Evolutionary conservation across 2,888 invertebrate species (phyloP).

Genomic region (Baronia brevicornis): DNA sequence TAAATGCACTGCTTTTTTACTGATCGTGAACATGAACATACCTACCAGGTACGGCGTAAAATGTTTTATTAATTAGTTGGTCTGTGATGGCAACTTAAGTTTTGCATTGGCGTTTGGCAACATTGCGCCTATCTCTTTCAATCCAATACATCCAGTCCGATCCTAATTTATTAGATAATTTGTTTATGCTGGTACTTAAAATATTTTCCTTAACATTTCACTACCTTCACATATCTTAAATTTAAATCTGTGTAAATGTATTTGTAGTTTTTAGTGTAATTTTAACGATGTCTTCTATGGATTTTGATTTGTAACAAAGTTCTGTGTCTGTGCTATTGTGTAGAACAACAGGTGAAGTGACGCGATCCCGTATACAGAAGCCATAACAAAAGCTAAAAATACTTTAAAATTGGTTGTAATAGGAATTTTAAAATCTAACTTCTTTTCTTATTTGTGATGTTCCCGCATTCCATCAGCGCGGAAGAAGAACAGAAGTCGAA

Average conservation of each 20-base stretch:
- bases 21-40: too few species aligned
- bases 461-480: constrained; percentile 78
- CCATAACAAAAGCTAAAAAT: constrained; percentile 55
- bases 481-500: constrained; percentile 75
- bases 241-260: constrained; percentile 1
- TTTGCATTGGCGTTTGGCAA: too few species aligned
- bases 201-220: background rate
- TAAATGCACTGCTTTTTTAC: too few species aligned
- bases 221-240: constrained; percentile 4
- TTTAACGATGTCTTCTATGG: constrained; percentile 66
- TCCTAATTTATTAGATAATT: background rate
- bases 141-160: too few species aligned
- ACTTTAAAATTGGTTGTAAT: constrained; percentile 41
- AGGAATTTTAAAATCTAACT: constrained; percentile 51
- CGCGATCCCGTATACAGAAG: constrained; percentile 53
- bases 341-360: constrained; percentile 66
- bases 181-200: constrained; percentile 1
- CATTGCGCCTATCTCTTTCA: background rate
- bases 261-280: constrained; percentile 13
- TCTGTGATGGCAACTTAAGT: too few species aligned
- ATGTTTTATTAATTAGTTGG: too few species aligned
- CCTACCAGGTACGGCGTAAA: too few species aligned
- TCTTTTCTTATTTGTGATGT: constrained; percentile 78
- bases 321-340: constrained; percentile 40
- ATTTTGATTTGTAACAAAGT: constrained; percentile 57